A percentile compares a stretch with the other conserved stretches of the same genome.
phyloP scores from a whole-genome alignment of 2,113 vertebrate genomes.

The Lagopus muta region DNA sequence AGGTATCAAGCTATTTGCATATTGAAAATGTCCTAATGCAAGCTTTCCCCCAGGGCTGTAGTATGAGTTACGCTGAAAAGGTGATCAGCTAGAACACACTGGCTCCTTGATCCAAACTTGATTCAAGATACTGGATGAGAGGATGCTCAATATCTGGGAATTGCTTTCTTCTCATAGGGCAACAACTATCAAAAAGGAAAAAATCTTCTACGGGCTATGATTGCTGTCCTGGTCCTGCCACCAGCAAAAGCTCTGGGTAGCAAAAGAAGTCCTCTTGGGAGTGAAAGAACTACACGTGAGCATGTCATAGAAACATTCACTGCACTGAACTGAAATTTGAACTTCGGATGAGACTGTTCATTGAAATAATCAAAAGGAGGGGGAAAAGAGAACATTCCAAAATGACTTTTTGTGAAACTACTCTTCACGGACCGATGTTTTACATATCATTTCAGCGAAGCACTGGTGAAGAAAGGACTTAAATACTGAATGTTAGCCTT shows the following conservation, averaged over 20 bases:
- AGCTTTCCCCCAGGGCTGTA: conserved; percentile 9
- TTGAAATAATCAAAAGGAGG: background rate
- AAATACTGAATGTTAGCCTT: background rate
- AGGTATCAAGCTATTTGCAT: conserved; percentile 63
- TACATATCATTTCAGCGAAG: background rate
- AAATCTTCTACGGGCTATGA: background rate
- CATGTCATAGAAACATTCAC: background rate
- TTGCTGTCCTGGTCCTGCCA: background rate
- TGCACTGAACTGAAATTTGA: background rate
- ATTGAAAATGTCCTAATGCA: conserved; percentile 61
- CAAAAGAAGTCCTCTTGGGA: background rate
- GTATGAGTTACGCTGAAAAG: conserved; percentile 18
- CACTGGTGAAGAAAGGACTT: background rate
- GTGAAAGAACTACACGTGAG: background rate
- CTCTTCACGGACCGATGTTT: background rate
- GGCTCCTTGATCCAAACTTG: conserved; percentile 25
- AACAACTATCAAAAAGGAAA: background rate
- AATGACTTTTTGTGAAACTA: background rate
- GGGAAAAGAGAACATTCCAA: background rate
- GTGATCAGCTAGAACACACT: conserved; percentile 44
- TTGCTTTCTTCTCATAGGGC: background rate
- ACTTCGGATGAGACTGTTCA: background rate
- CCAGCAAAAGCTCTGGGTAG: background rate
- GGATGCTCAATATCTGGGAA: background rate
- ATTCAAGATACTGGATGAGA: background rate